Conservation (phyloP, 1,140 invertebrate species). For the Eueides isabella region DNA sequence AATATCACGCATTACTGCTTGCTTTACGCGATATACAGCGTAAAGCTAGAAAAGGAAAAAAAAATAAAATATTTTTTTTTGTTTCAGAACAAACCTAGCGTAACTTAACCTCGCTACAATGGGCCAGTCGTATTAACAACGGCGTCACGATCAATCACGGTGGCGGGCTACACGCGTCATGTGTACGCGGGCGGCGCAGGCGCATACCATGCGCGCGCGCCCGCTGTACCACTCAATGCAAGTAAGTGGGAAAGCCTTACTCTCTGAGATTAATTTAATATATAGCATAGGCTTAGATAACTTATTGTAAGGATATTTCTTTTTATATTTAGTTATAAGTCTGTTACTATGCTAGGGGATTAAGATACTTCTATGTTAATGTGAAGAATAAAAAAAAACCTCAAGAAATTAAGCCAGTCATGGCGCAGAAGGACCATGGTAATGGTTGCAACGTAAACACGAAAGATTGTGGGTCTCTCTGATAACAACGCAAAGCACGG, state of each 20-base stretch:
- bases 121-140: conserved; percentile 14
- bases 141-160: conserved; percentile 27
- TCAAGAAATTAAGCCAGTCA: no score
- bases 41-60: neutral
- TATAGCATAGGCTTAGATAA: no score
- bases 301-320: no score
- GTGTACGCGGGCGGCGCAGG: conserved; percentile 71
- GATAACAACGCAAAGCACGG: no score
- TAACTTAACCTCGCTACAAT: neutral
- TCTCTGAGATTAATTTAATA: neutral
- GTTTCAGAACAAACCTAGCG: conserved; percentile 10
- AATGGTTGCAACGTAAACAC: no score
- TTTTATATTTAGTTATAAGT: no score
- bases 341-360: no score
- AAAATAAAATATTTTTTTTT: neutral
- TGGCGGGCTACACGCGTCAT: conserved; percentile 74
- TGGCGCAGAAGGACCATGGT: no score
- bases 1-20: no score
- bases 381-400: no score
- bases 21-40: neutral
- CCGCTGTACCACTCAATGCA: conserved; percentile 77
- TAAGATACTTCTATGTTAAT: no score
- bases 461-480: no score
- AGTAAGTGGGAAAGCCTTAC: conserved; percentile 57
- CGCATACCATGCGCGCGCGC: conserved; percentile 72